Percentiles rank a stretch among this genome's conserved stretches.
These are phyloP conservation scores for Epinephelus awoara DNA, from an alignment of 2,797 vertebrate genomes.

Conservation along the genomic window DNA sequence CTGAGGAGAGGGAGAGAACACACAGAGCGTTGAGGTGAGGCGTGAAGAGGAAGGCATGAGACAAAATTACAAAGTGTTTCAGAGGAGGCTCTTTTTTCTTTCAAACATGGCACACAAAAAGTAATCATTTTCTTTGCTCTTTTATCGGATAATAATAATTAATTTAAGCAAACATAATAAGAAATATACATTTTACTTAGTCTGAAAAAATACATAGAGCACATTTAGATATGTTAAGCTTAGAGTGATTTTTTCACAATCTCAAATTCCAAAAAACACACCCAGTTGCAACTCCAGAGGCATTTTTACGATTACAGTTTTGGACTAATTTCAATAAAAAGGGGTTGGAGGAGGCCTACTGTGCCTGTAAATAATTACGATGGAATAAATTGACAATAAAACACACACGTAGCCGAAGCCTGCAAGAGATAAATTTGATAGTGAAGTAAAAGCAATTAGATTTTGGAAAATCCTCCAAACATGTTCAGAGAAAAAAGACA, in stretches of 20 bases:
- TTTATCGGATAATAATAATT: background rate
- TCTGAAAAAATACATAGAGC: no score
- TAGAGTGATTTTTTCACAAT: background rate
- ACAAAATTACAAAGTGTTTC: background rate
- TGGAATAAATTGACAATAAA: slow-evolving; percentile 69
- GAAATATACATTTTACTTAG: background rate
- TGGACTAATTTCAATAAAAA: slow-evolving; percentile 60
- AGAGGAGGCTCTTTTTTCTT: background rate
- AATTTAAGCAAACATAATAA: background rate
- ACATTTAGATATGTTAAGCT: slow-evolving; percentile 2
- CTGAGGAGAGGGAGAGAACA: slow-evolving; percentile 45
- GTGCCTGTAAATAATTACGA: slow-evolving; percentile 75
- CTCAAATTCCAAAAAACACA: slow-evolving; percentile 24
- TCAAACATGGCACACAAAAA: background rate
- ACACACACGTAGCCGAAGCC: slow-evolving; percentile 58
- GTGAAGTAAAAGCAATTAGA: slow-evolving; percentile 24
- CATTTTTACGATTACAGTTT: slow-evolving; percentile 57
- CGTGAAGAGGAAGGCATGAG: slow-evolving; percentile 17
- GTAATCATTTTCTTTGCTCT: background rate
- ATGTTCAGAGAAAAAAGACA: background rate
- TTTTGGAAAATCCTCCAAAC: slow-evolving; percentile 36
- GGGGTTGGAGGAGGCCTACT: slow-evolving; percentile 43
- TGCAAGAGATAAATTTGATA: slow-evolving; percentile 39
- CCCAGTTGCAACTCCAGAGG: slow-evolving; percentile 28
- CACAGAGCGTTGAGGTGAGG: background rate